Conservation (phyloP, 2,797 vertebrate species). For the Rallus crepitans region DNA sequence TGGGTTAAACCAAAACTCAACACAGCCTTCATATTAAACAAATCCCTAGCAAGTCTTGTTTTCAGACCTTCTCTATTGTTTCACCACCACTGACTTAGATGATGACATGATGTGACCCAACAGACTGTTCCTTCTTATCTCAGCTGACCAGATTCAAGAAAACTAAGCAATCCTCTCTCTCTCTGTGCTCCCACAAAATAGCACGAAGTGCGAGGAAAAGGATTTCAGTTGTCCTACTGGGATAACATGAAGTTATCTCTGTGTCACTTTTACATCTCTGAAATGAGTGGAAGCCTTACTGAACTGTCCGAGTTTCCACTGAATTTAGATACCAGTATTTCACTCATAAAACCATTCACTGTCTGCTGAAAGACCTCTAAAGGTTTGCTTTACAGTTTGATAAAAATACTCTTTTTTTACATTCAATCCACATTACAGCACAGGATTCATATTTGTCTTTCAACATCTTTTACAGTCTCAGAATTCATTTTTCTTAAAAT, state of each 20-base stretch:
- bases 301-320: not conserved
- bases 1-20: too few relatives aligned
- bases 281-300: not conserved
- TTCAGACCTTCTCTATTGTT: not conserved
- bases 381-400: not conserved
- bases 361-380: not conserved
- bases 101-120: not conserved
- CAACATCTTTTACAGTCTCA: not conserved
- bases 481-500: not conserved
- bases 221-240: not conserved
- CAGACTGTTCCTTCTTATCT: not conserved
- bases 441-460: not conserved
- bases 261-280: not conserved
- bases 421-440: not conserved
- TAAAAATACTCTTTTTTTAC: not conserved
- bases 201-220: not conserved
- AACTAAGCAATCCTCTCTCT: not conserved
- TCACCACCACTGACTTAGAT: not conserved
- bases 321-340: not conserved
- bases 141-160: not conserved
- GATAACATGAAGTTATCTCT: not conserved
- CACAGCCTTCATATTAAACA: not conserved
- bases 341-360: not conserved
- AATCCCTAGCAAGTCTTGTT: not conserved
- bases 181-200: not conserved